Evolutionary conservation across 2,888 invertebrate genomes (phyloP), one percentile per base, ranked within the genome.

Genomic region (Drosophila longiperda): DNA sequence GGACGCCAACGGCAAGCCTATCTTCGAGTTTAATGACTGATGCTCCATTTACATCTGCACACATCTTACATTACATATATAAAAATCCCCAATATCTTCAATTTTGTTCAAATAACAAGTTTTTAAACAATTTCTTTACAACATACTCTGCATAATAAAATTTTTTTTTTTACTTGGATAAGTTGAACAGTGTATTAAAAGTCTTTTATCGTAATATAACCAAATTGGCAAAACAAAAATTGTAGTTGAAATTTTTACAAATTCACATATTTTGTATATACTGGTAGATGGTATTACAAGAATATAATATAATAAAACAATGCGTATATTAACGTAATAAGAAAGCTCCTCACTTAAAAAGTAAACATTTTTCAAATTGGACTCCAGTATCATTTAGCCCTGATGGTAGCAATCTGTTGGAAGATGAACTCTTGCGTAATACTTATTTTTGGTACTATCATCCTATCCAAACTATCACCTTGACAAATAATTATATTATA

Each of bases 11-110:
- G 87, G 89, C 38, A 87, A 80, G n/a, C 87, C 87, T 0, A 48
- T 87, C 23, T 87, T 87, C 33, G 76, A 82, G 33, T 87, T 87
- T 17, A 80, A 87, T 58, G 83, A 85, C 83, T 85, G 73, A 85
- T 57, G 40, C 23, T 40, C 12, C 17, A 36, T 8, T 29, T 17
- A 17, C 26, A 29, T 45, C 38, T 6, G 12, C 34, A 29, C 53
- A 34, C 42, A 62, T 45, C n/a, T 52, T 34, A 49, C 6, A 42
- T 6, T 3, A 17, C 8, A 17, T 42, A 42, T 40, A 50, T 57
- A 73, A 2, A 34, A 11, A 20, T 42, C 36, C 26, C 20, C 9
- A 61, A 36, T 23, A 12, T 36, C 45, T 48, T 73, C 11, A 40
- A 45, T 50, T 54, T 66, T 42, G 36, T 67, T 34, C 3, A 50